Evolutionary conservation across 2,113 vertebrate genomes (phyloP).

Genomic region (Saimiri boliviensis): DNA sequence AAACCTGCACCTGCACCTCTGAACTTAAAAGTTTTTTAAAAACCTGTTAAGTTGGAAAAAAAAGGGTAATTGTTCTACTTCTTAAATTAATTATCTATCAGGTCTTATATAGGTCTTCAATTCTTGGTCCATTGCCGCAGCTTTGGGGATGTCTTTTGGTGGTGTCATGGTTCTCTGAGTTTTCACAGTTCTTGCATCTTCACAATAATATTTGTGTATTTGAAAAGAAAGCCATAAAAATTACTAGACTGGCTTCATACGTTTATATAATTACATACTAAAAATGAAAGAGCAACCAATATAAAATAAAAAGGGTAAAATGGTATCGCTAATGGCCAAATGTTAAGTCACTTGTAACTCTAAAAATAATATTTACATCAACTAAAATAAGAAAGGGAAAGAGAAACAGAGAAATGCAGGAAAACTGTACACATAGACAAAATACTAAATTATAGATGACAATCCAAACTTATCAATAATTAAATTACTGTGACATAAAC

Average conservation of each 20-base stretch:
- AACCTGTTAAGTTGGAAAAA: not conserved
- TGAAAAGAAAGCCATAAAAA: not conserved
- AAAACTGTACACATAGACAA: not conserved
- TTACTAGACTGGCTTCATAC: not conserved
- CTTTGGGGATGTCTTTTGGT: no score
- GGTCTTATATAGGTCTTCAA: no score
- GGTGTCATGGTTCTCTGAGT: no score
- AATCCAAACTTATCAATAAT: not conserved
- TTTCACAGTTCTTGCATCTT: no score
- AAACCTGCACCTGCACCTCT: no score
- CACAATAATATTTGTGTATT: no score
- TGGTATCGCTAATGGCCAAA: not conserved
- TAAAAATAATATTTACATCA: not conserved
- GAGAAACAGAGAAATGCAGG: not conserved
- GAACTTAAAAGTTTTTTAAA: no score
- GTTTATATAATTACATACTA: no score
- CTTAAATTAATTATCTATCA: not conserved
- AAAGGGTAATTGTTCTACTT: not conserved
- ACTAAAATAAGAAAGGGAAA: not conserved
- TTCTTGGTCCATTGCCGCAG: no score
- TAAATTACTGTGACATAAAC: not conserved
- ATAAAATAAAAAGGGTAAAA: not conserved
- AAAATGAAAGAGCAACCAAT: not conserved
- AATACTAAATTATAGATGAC: not conserved
- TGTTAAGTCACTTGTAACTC: not conserved